These are phyloP conservation scores for Taenioides sp. DNA, from an alignment of 2,797 vertebrate genomes.

Conservation along the genomic window DNA sequence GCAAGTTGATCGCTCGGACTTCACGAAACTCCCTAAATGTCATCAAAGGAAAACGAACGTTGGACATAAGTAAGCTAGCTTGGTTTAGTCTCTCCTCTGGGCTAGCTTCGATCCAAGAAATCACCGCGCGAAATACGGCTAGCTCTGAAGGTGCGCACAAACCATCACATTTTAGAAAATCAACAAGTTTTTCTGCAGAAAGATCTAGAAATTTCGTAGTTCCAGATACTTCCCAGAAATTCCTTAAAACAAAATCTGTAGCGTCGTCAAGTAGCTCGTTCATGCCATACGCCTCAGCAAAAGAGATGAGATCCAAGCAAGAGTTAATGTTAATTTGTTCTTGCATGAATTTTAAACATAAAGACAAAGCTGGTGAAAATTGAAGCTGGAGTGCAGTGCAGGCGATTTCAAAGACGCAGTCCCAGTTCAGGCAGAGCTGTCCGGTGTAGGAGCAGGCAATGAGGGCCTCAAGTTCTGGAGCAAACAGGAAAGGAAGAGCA, in stretches of 20 bases:
- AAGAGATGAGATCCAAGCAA: slow-evolving; percentile 81
- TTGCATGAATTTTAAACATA: slow-evolving; percentile 82
- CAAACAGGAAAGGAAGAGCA: slow-evolving; percentile 65
- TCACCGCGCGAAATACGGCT: slow-evolving; percentile 81
- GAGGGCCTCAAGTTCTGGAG: slow-evolving; percentile 75
- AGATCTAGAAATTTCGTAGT: slow-evolving; percentile 83
- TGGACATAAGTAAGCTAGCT: slow-evolving; percentile 76
- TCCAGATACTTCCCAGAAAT: slow-evolving; percentile 81
- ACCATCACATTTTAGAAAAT: slow-evolving; percentile 76
- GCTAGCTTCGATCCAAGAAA: slow-evolving; percentile 82
- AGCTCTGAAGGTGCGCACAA: slow-evolving; percentile 84
- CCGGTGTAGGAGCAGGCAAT: slow-evolving; percentile 84
- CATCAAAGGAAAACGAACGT: slow-evolving; percentile 89
- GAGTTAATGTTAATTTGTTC: slow-evolving; percentile 72
- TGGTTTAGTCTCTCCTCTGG: slow-evolving; percentile 64
- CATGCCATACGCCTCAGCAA: slow-evolving; percentile 82
- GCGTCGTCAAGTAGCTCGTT: slow-evolving; percentile 75
- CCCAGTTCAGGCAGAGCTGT: slow-evolving; percentile 79
- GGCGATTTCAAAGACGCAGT: slow-evolving; percentile 80
- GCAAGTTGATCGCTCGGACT: slow-evolving; percentile 79
- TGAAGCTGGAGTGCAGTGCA: slow-evolving; percentile 86
- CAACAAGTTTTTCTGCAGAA: slow-evolving; percentile 74
- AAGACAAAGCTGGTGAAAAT: slow-evolving; percentile 77
- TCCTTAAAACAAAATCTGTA: slow-evolving; percentile 81
- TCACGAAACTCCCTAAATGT: slow-evolving; percentile 87